Conservation (phyloP, 2,113 vertebrate species). For the Protobothrops flavoviridis region DNA sequence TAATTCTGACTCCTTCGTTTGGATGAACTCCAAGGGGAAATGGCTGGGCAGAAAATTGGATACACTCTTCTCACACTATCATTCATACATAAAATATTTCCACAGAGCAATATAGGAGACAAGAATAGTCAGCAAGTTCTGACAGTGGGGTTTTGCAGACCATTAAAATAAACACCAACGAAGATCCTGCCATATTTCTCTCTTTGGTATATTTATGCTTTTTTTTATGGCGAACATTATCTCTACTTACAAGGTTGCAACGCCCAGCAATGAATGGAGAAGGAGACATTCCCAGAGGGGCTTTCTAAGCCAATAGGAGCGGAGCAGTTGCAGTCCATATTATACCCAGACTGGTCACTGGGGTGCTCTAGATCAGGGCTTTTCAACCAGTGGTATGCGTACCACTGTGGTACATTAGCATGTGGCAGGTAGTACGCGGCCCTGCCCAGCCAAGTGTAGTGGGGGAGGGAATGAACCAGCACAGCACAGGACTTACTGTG, state of each 20-base stretch:
- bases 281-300: not conserved
- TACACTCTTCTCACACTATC: not conserved
- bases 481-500: too few species aligned
- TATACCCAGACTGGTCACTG: not conserved
- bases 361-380: not conserved
- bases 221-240: not conserved
- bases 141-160: not conserved
- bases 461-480: too few species aligned
- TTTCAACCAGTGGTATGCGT: too few species aligned
- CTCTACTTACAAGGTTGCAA: not conserved
- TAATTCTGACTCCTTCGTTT: not conserved
- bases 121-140: not conserved
- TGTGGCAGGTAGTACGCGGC: too few species aligned
- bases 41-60: not conserved
- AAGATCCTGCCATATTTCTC: not conserved
- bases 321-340: not conserved
- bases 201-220: not conserved
- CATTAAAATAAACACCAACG: not conserved
- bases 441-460: too few species aligned
- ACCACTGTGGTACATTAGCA: too few species aligned
- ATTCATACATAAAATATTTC: not conserved
- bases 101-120: not conserved
- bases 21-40: not conserved
- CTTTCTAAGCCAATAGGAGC: not conserved
- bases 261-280: not conserved